Evolutionary conservation across 2,113 vertebrate genomes (phyloP), one percentile per base, ranked within the genome.

Genomic region (Lepus europaeus): DNA sequence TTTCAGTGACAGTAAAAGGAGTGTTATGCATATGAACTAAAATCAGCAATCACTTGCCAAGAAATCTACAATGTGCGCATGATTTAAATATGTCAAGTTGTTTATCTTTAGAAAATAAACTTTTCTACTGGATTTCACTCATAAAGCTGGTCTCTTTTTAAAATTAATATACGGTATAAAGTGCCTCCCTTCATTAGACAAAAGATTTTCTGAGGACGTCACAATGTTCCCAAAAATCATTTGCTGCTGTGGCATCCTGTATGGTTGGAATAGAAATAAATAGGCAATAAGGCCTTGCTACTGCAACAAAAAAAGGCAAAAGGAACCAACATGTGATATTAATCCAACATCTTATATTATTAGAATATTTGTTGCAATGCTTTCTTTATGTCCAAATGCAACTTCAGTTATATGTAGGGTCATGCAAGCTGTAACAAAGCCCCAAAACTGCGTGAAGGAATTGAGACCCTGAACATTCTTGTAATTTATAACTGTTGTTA

Each of bases 41-140:
- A 95, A 93, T 56, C 27, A 72, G 76, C 19, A 97, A 78, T 92
- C 17, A 49, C 61, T 97, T 63, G 9, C 5, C 53, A 95, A 83
- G 88, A 85, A 64, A 82, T 76, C 14, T 61, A 88, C 12, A 56
- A 0, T 82, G 25, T 73, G 39, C 49, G 73, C 49, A 77, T 93
- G 69, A 95, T 73, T 95, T 96, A 94, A 97, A 3, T 66, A 72
- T 59, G 61, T 20, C 53, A 83, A 87, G 6, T 81, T 95, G 29
- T 14, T 91, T 95, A 79, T 89, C 16, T 70, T 90, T 87, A 64
- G 53, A 95, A 95, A 91, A 95, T 56, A 89, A 93, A 83, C 22
- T 51, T 90, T 91, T 93, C 29, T 90, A 70, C 51, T 97, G 94
- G 39, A 0, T 94, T 88, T 23, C 33, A 85, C 5, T 1, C 22